Base-by-base conservation (phyloP, 2,797 vertebrate species). In the Percopsis omiscomaycus region DNA sequence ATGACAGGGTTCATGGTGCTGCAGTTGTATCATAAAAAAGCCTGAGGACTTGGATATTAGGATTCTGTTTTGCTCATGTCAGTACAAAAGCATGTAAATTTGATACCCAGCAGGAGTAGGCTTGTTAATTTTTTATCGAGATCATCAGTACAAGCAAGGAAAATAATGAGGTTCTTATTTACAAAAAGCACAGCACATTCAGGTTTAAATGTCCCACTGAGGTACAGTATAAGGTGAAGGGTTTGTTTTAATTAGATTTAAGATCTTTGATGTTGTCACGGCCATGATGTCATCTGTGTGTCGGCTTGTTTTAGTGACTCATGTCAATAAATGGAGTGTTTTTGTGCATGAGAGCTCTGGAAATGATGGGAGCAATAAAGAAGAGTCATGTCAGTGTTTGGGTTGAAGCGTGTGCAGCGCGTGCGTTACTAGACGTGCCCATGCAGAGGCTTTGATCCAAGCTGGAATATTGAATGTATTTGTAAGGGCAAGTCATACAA, bases 171-270 rank as follows among this genome's bases (percentile, higher is more conserved):
- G 47, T n/a, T n/a, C 47, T 13, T 48, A 48, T 48, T 48, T n/a
- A 48, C 4, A 13, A 48, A 16, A 10, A 51, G 30, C 32, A 42
- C 15, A 22, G 30, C 30, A 14, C 27, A 10, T 56, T 56, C n/a
- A 15, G 32, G 32, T 50, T 50, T 37, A 16, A 52, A 51, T 27
- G n/a, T 22, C 30, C 15, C 48, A 11, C 56, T 22, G 55, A 30
- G 42, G 5, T 46, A 16, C 5, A 37, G 3, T 37, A 37, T 37
- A 29, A 30, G 37, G 56, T 66, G 27, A 46, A 44, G 52, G 56
- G 28, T 55, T 51, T 55, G 52, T 4, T 61, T 49, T 55, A 47
- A 67, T 60, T 60, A 16, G 58, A 49, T 52, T 42, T 37, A 27
- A 14, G 48, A 45, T 44, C 30, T 62, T 27, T 62, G 60, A 53